Percentiles rank a stretch among this genome's conserved stretches.
Conservation (phyloP, 2,113 vertebrate genomes). For the Muntiacus muntjak region DNA sequence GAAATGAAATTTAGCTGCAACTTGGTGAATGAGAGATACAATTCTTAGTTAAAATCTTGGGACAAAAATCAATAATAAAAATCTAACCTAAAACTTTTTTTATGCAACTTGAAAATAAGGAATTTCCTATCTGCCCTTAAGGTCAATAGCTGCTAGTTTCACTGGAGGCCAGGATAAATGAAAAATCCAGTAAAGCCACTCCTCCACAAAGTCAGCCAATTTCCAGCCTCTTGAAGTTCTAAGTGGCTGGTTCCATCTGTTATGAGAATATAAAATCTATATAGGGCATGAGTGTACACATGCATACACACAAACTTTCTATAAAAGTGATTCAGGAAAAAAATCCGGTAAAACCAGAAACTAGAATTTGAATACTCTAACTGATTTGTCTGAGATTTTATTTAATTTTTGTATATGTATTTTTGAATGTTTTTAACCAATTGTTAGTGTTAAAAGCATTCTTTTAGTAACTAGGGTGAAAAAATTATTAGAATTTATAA, state of each 20-base stretch:
- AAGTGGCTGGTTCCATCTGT: not conserved
- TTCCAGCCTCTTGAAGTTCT: not conserved
- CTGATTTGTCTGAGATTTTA: not conserved
- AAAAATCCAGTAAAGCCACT: slow-evolving; percentile 47
- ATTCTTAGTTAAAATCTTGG: slow-evolving; percentile 27
- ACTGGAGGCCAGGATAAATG: slow-evolving; percentile 26
- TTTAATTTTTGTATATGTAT: not conserved
- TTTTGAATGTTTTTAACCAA: not conserved
- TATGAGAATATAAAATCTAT: not conserved
- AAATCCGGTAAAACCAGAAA: not conserved
- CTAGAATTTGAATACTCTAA: not conserved
- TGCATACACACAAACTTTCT: not conserved
- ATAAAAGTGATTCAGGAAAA: not conserved
- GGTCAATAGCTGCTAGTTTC: slow-evolving; percentile 31
- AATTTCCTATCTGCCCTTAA: slow-evolving; percentile 40
- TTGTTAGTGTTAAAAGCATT: not conserved
- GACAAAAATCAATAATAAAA: slow-evolving; percentile 39
- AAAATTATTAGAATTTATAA: not conserved
- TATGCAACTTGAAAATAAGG: slow-evolving; percentile 21
- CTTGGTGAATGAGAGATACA: not conserved
- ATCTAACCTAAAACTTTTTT: slow-evolving; percentile 33
- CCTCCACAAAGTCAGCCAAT: not conserved
- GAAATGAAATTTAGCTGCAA: not conserved
- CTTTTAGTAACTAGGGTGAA: not conserved
- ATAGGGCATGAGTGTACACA: not conserved